Conservation (phyloP, 92 coral and sea anemone genomes). For the Paragorgia papillata region DNA sequence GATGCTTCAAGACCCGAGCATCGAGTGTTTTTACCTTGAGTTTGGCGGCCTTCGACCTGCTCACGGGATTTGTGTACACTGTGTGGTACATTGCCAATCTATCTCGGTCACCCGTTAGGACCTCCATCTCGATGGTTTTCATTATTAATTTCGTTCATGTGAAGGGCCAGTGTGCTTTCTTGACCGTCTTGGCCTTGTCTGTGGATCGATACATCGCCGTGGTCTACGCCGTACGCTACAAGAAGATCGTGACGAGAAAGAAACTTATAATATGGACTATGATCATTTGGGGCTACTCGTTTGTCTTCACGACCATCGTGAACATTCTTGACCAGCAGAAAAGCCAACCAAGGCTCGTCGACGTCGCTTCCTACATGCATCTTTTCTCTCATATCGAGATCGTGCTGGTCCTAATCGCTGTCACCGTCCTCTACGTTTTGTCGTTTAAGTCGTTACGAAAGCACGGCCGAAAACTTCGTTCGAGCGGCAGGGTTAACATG, state of each 20-base stretch:
- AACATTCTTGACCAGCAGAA: constrained; percentile 36
- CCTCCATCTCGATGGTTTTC: constrained; percentile 6
- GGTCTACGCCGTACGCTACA: constrained; percentile 26
- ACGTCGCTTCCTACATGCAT: constrained; percentile 36
- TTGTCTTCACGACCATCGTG: constrained; percentile 33
- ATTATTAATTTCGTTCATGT: constrained; percentile 40
- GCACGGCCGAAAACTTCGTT: constrained; percentile 33
- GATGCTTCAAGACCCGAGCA: constrained; percentile 36
- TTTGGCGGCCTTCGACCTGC: constrained; percentile 34
- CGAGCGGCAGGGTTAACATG: constrained; percentile 9
- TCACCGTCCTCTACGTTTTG: constrained; percentile 13
- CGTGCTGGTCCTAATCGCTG: constrained; percentile 20
- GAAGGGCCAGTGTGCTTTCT: constrained; percentile 40
- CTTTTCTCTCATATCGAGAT: constrained; percentile 32
- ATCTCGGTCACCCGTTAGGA: background rate
- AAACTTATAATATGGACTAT: constrained; percentile 25
- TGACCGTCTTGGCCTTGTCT: constrained; percentile 33
- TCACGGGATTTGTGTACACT: constrained; percentile 34
- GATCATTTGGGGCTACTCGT: constrained; percentile 36
- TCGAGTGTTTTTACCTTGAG: constrained; percentile 39
- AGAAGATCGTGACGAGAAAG: constrained; percentile 35
- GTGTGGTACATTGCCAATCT: constrained; percentile 40
- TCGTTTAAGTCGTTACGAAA: constrained; percentile 32
- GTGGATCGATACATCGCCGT: constrained; percentile 45
- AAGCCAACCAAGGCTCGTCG: background rate